Percentiles rank a stretch among this genome's conserved stretches.
Evolutionary conservation across 1,140 invertebrate species (phyloP).

Genomic region (Pinna nobilis): DNA sequence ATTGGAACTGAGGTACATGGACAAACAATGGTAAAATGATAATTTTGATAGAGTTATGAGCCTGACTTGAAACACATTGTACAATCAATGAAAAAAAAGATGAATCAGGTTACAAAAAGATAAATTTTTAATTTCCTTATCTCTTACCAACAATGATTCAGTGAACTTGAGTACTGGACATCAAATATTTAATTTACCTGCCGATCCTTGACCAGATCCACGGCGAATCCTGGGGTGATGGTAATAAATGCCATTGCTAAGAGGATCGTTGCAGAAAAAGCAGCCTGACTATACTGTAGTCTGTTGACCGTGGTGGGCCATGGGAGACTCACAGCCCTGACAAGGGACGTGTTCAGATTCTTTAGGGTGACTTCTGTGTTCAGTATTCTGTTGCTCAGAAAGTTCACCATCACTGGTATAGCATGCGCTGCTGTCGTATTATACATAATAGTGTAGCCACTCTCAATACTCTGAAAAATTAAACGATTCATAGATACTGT

Average conservation of each 20-base stretch:
- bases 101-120: too few species aligned
- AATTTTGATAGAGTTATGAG: too few species aligned
- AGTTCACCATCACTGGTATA: conserved; percentile 84
- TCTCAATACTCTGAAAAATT: too few species aligned
- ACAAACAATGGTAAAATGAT: too few species aligned
- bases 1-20: too few species aligned
- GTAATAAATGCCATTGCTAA: conserved; percentile 87
- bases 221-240: conserved; percentile 84
- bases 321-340: conserved; percentile 76
- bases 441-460: conserved; percentile 81
- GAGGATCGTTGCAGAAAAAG: conserved; percentile 82
- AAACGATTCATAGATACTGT: too few species aligned
- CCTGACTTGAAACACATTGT: too few species aligned
- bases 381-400: conserved; percentile 83
- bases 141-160: too few species aligned
- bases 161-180: too few species aligned
- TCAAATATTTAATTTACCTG: conserved; percentile 79
- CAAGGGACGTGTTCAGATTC: conserved; percentile 11
- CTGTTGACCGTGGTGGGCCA: conserved; percentile 84
- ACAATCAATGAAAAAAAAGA: too few species aligned
- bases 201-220: conserved; percentile 88
- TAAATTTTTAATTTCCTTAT: too few species aligned
- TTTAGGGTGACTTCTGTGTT: neutral
- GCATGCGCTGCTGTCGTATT: conserved; percentile 88
- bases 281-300: conserved; percentile 82